A percentile compares a stretch with the other conserved stretches of the same genome.
Evolutionary conservation across 2,888 invertebrate species (phyloP).

Genomic region (Orchestes rusci): DNA sequence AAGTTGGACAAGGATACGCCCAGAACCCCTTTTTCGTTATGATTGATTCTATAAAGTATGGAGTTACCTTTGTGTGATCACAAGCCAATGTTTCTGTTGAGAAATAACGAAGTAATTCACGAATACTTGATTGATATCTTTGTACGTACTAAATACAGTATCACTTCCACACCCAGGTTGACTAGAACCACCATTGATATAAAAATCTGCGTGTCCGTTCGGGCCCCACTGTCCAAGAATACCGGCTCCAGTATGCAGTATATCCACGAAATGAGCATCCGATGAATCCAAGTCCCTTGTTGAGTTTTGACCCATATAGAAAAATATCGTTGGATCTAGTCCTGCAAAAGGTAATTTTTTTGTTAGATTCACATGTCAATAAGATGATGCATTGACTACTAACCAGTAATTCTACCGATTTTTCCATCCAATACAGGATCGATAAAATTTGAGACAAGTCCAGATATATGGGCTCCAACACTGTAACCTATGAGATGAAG

Average conservation of each 20-base stretch:
- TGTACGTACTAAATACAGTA: slow-evolving; percentile 42
- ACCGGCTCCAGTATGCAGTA: slow-evolving; percentile 79
- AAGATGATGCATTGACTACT: too few species aligned
- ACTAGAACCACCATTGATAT: slow-evolving; percentile 81
- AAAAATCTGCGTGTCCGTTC: slow-evolving; percentile 82
- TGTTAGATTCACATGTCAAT: too few species aligned
- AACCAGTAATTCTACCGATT: slow-evolving; percentile 74
- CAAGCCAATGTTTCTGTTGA: slow-evolving; percentile 69
- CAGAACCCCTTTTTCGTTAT: slow-evolving; percentile 73
- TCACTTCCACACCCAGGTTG: slow-evolving; percentile 81
- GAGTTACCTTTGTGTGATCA: slow-evolving; percentile 85
- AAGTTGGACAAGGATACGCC: slow-evolving; percentile 76
- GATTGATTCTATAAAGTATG: slow-evolving; percentile 85
- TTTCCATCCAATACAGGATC: slow-evolving; percentile 67
- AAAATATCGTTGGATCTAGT: slow-evolving; percentile 77
- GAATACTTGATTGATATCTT: background rate
- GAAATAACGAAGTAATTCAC: background rate
- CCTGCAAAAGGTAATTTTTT: too few species aligned
- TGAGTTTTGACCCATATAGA: slow-evolving; percentile 75
- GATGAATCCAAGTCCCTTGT: slow-evolving; percentile 72
- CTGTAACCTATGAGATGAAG: slow-evolving; percentile 81
- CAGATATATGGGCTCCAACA: slow-evolving; percentile 80
- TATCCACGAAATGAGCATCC: slow-evolving; percentile 78
- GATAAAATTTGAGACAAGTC: slow-evolving; percentile 72
- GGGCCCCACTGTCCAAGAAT: slow-evolving; percentile 86